phyloP scores from a whole-genome alignment of 2,113 vertebrate species.

The Pyrgilauda ruficollis region DNA sequence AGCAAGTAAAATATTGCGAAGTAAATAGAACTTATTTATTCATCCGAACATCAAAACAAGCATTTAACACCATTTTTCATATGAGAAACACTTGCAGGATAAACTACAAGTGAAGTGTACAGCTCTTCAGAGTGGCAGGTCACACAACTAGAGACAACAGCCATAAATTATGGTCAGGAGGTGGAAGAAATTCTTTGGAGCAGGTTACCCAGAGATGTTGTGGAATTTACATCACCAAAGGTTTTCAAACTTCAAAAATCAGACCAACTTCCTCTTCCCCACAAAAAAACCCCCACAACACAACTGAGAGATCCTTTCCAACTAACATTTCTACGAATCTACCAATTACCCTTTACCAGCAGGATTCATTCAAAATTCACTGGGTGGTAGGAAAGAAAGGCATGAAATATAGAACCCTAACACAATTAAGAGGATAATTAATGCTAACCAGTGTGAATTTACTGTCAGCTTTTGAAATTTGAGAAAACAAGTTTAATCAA shows the following conservation, averaged over 20 bases:
- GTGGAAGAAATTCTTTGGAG: neutral
- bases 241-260: neutral
- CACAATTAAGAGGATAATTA: neutral
- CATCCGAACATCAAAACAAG: neutral
- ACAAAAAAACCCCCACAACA: fast-evolving
- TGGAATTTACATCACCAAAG: neutral
- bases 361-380: neutral
- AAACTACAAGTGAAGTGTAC: neutral
- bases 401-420: neutral
- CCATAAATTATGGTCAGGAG: neutral
- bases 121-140: neutral
- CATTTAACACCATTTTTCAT: neutral
- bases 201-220: neutral
- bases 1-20: neutral
- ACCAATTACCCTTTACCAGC: neutral
- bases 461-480: neutral
- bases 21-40: neutral
- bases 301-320: neutral
- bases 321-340: neutral
- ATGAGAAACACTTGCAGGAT: neutral
- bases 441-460: neutral
- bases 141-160: neutral
- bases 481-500: neutral
- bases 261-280: neutral
- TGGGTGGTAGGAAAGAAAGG: neutral